Evolutionary conservation across 2,888 invertebrate species (phyloP).

Genomic region (Cryptus armator): DNA sequence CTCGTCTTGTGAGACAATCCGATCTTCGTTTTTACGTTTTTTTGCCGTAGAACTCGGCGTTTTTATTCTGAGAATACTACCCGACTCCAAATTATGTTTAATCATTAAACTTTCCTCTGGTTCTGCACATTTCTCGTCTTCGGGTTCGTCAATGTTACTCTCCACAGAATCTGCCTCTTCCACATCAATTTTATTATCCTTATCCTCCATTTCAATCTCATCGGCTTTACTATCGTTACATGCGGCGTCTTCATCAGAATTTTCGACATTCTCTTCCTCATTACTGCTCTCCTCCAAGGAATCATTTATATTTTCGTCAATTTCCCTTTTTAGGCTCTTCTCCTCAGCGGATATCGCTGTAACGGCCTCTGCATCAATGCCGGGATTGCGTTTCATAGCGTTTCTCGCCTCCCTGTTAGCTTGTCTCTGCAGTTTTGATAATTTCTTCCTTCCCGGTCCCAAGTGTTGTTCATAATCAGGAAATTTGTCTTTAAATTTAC

Average conservation of each 20-base stretch:
- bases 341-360: not conserved
- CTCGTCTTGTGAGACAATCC: not conserved
- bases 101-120: conserved; percentile 9
- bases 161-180: conserved; percentile 10
- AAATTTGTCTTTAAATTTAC: conserved; percentile 78
- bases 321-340: conserved; percentile 6
- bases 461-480: conserved; percentile 76
- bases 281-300: conserved; percentile 13
- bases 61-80: conserved; percentile 41
- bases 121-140: conserved; percentile 33
- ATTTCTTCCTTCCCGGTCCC: conserved; percentile 72
- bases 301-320: conserved; percentile 3
- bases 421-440: conserved; percentile 65
- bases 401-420: conserved; percentile 59
- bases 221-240: not conserved
- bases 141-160: conserved; percentile 20
- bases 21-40: conserved; percentile 39
- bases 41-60: conserved; percentile 27
- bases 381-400: not conserved
- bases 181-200: conserved; percentile 7
- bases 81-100: conserved; percentile 9
- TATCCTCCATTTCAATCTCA: not conserved
- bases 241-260: conserved; percentile 26
- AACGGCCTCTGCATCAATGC: not conserved
- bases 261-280: conserved; percentile 16